A percentile compares a stretch with the other conserved stretches of the same genome.
These are phyloP conservation scores for Acromyrmex charruanus DNA, from an alignment of 1,140 invertebrate species.

Conservation along the genomic window DNA sequence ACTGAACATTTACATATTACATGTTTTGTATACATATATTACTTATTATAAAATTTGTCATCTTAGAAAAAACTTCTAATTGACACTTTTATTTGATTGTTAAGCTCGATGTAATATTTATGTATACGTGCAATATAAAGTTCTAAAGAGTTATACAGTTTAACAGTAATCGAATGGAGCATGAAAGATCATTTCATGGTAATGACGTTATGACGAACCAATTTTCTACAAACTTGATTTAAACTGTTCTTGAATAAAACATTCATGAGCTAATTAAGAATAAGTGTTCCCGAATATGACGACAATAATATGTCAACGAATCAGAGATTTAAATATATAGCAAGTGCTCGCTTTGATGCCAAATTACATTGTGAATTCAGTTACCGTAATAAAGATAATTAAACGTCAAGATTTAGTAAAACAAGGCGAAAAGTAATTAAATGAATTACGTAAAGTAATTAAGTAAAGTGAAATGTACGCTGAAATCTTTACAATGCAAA, in stretches of 20 bases:
- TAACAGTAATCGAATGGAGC: conserved; percentile 33
- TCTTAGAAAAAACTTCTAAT: neutral
- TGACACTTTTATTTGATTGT: neutral
- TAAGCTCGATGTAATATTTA: conserved; percentile 9
- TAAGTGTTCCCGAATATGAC: conserved; percentile 44
- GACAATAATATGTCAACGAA: conserved; percentile 46
- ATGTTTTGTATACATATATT: neutral
- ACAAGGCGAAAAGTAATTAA: conserved; percentile 24
- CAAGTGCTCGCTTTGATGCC: conserved; percentile 37
- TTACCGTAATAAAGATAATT: conserved; percentile 42
- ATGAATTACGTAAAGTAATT: conserved; percentile 12
- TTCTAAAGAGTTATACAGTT: neutral
- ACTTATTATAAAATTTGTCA: neutral
- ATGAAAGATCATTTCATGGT: conserved; percentile 43
- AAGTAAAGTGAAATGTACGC: conserved; percentile 20
- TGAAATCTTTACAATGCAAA: neutral
- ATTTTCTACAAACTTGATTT: conserved; percentile 44
- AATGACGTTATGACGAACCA: conserved; percentile 40
- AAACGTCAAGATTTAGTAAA: conserved; percentile 45
- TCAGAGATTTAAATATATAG: conserved; percentile 28
- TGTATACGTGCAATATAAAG: neutral
- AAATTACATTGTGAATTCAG: conserved; percentile 38
- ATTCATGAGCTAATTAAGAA: conserved; percentile 40
- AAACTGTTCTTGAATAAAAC: conserved; percentile 39
- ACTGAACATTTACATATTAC: neutral